Conservation (phyloP, 2,888 invertebrate genomes). For the Ametastegia equiseti region DNA sequence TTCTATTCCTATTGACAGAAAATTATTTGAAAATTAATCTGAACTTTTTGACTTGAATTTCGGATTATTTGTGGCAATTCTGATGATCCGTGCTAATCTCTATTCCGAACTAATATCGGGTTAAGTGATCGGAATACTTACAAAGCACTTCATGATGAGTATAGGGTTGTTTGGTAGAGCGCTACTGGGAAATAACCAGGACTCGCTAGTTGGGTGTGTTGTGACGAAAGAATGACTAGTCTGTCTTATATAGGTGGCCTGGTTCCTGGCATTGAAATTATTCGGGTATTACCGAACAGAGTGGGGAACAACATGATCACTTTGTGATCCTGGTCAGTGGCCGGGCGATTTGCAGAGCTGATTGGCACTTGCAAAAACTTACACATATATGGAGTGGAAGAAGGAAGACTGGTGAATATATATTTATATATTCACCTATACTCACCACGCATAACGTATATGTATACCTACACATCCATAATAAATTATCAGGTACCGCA, state of each 20-base stretch:
- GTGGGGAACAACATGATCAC: neutral
- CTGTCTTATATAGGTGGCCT: slow-evolving; percentile 42
- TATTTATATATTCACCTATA: neutral
- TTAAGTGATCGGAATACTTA: no score
- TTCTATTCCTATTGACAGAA: no score
- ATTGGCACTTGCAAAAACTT: slow-evolving; percentile 8
- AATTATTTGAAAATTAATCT: no score
- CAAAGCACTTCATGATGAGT: slow-evolving; percentile 46
- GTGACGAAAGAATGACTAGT: slow-evolving; percentile 33
- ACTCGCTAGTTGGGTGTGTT: slow-evolving; percentile 48
- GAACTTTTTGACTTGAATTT: neutral
- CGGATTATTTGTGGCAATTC: neutral
- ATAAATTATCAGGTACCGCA: neutral
- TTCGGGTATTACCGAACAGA: neutral
- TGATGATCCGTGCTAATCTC: no score
- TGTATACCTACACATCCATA: neutral
- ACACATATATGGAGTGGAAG: neutral
- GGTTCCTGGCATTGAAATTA: slow-evolving; percentile 48
- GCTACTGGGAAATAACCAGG: slow-evolving; percentile 44
- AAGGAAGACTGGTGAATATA: neutral
- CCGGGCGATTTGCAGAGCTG: neutral
- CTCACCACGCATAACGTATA: no score
- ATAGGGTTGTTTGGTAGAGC: slow-evolving; percentile 17
- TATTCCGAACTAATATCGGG: no score
- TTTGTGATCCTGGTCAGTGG: neutral